A percentile compares a stretch with the other conserved stretches of the same genome.
Conservation (phyloP, 2,797 vertebrate genomes). For the Myotis vivesi region DNA sequence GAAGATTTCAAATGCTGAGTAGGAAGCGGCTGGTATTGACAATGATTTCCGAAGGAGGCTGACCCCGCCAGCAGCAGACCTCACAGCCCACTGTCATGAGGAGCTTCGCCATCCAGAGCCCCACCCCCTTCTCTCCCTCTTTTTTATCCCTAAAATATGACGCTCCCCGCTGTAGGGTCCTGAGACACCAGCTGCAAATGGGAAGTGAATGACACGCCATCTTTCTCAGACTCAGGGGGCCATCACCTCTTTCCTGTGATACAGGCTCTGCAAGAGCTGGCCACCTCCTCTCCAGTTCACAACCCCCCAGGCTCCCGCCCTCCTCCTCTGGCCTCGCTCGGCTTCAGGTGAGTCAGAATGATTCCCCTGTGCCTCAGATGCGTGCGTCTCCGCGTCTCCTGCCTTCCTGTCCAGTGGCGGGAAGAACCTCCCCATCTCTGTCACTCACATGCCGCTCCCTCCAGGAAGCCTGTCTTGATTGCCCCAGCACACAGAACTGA, state of each 20-base stretch:
- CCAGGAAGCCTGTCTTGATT: not conserved
- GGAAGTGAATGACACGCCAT: fast-evolving
- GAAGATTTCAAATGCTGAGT: not conserved
- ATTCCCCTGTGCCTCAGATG: not conserved
- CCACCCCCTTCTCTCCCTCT: not conserved
- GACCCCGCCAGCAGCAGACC: slow-evolving; percentile 26
- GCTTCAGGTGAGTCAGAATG: not conserved
- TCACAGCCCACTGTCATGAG: slow-evolving; percentile 34
- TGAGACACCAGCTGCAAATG: not conserved
- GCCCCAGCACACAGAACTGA: fast-evolving
- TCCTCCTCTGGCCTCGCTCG: too few species aligned
- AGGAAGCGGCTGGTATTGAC: not conserved
- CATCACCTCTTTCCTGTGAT: fast-evolving
- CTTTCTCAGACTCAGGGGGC: not conserved
- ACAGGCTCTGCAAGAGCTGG: not conserved
- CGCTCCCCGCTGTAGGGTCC: not conserved
- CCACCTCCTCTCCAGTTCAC: not conserved
- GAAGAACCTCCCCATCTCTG: not conserved
- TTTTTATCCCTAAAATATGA: not conserved
- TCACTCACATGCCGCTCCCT: not conserved
- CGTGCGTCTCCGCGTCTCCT: too few species aligned
- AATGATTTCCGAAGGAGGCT: not conserved
- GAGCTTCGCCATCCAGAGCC: slow-evolving; percentile 21
- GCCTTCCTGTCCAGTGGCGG: not conserved
- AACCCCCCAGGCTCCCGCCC: not conserved